Evolutionary conservation across 2,797 vertebrate species (phyloP), one percentile per base, ranked within the genome.

Genomic region (Bradypodion ventrale): DNA sequence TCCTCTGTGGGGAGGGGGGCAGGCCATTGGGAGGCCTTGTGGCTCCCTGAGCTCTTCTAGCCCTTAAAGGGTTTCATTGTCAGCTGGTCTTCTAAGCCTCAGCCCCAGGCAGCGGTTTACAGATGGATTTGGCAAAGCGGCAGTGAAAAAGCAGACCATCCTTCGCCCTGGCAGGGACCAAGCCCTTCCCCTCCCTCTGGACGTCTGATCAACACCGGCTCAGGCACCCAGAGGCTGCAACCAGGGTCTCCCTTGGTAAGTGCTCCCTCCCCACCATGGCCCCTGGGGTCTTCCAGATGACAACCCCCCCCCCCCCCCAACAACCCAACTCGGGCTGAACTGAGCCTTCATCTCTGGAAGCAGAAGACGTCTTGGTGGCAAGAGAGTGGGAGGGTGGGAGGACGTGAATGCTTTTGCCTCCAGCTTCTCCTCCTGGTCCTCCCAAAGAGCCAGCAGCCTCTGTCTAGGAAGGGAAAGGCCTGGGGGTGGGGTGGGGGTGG

Each of bases 101-200:
- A 93, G 93, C 66, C 93, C 89, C 91, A 91, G 84, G 92, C 91
- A 13, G 86, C 92, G 92, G 95, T 95, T 96, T 94, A 87, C 83
- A 90, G 90, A 91, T 95, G 94, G 93, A 96, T 94, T 95, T 94
- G 94, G 92, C 89, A 93, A 95, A 96, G 92, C 94, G 5, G 74
- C 69, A 44, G 86, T 89, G 87, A 93, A 93, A 90, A 89, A 93
- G 87, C 93, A 66, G 23, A 92, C 92, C 88, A 80, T 87, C 83
- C 90, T 92, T 89, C 93, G 93, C 88, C 88, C 82, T 56, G n/a
- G 0, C 5, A 69, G 66, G 84, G 1, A 4, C 1, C 15, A 19
- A 85, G 77, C 82, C 88, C 44, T 76, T 46, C 29, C 37, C 37
- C 63, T 70, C 88, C 75, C 65, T 78, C 0, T 1, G 56, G 44